Conservation (phyloP, 1,140 invertebrate species). For the Coelopa frigida region DNA sequence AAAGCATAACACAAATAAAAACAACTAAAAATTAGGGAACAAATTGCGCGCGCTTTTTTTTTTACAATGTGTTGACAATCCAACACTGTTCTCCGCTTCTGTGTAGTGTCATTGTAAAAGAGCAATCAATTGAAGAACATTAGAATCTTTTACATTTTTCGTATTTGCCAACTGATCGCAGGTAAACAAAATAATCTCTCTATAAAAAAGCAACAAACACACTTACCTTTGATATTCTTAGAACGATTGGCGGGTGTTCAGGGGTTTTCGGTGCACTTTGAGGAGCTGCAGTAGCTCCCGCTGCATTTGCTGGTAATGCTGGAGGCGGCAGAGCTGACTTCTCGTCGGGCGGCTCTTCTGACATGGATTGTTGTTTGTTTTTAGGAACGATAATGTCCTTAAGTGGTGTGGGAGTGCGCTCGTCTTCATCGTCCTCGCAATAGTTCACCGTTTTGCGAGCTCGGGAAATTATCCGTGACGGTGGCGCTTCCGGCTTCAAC, state of each 20-base stretch:
- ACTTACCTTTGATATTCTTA: conserved; percentile 53
- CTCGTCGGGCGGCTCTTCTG: conserved; percentile 6
- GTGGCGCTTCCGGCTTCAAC: conserved; percentile 42
- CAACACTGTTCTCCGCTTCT: too few relatives aligned
- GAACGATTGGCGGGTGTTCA: conserved; percentile 51
- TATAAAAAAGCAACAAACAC: too few relatives aligned
- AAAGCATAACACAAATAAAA: too few relatives aligned
- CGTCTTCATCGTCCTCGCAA: conserved; percentile 36
- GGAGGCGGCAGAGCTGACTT: conserved; percentile 24
- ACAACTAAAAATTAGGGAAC: too few relatives aligned
- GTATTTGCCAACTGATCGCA: too few relatives aligned
- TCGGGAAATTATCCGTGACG: conserved; percentile 37
- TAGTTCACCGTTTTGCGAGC: conserved; percentile 42
- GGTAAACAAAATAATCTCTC: too few relatives aligned
- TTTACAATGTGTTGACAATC: too few relatives aligned
- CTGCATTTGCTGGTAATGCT: conserved; percentile 15
- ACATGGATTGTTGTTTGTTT: conserved; percentile 1
- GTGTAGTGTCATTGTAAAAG: too few relatives aligned
- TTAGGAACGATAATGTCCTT: conserved; percentile 34
- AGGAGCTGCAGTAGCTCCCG: conserved; percentile 16
- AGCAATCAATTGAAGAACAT: too few relatives aligned
- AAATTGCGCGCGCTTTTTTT: too few relatives aligned
- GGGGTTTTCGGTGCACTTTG: conserved; percentile 30
- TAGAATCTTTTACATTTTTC: too few relatives aligned
- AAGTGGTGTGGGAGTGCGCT: conserved; percentile 42